phyloP scores from a whole-genome alignment of 2,888 invertebrate species.

The Chesias legatella region DNA sequence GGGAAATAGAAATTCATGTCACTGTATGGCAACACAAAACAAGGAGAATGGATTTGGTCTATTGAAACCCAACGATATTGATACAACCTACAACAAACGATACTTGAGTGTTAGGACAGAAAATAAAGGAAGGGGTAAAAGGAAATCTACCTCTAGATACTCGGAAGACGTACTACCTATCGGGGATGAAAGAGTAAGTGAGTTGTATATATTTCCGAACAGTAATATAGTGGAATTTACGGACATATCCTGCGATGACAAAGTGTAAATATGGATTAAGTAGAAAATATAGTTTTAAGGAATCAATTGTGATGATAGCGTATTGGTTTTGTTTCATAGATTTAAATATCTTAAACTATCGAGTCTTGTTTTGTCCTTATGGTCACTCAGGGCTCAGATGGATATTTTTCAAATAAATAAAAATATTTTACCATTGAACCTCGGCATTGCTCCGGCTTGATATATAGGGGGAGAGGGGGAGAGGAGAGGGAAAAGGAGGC shows the following conservation, averaged over 20 bases:
- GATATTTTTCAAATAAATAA: too few species aligned
- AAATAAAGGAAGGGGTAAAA: constrained; percentile 39
- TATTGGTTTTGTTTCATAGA: constrained; percentile 9
- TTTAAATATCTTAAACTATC: constrained; percentile 14
- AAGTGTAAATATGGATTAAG: constrained; percentile 51
- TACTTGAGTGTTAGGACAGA: constrained; percentile 34
- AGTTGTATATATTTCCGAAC: constrained; percentile 72
- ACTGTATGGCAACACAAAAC: constrained; percentile 50
- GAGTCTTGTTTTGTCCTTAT: constrained; percentile 1
- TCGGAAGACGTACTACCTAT: constrained; percentile 47
- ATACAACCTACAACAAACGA: constrained; percentile 38
- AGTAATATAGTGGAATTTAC: constrained; percentile 72
- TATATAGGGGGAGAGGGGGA: too few species aligned
- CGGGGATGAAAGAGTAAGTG: constrained; percentile 66
- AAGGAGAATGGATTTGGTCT: constrained; percentile 53
- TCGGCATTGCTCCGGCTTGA: too few species aligned
- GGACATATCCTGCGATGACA: constrained; percentile 67
- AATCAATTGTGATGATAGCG: constrained; percentile 27
- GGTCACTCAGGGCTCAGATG: too few species aligned
- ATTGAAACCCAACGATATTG: constrained; percentile 43
- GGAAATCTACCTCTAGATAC: constrained; percentile 38
- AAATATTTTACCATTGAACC: too few species aligned
- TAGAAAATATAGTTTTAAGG: constrained; percentile 1
- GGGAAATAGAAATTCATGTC: constrained; percentile 51
- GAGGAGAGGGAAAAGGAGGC: too few species aligned